phyloP scores from a whole-genome alignment of 2,888 invertebrate genomes.

The Athripsodes cinereus region DNA sequence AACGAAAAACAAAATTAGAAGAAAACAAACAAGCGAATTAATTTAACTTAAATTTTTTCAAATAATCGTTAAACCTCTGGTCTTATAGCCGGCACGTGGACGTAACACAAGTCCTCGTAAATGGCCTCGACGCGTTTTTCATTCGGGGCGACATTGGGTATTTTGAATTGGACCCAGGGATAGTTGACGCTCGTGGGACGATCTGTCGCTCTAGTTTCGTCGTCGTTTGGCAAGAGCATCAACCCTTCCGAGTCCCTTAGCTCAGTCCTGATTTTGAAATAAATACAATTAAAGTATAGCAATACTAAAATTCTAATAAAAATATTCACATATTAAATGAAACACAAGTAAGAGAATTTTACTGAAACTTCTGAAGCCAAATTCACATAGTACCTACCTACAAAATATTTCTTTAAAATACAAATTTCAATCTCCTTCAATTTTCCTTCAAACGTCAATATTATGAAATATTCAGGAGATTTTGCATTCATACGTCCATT shows the following conservation, averaged over 20 bases:
- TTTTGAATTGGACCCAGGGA: constrained; percentile 63
- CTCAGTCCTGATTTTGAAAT: constrained; percentile 9
- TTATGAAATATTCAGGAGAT: too few relatives aligned
- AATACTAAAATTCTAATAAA: too few relatives aligned
- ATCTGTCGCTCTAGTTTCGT: constrained; percentile 27
- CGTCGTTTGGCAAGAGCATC: constrained; percentile 23
- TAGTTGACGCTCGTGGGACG: constrained; percentile 36
- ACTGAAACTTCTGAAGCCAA: too few relatives aligned
- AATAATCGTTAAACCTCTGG: constrained; percentile 53
- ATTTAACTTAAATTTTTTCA: not conserved
- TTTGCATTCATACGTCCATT: too few relatives aligned
- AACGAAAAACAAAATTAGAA: not conserved
- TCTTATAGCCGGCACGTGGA: constrained; percentile 66
- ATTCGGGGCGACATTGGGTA: constrained; percentile 48
- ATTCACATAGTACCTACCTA: too few relatives aligned
- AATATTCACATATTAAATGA: too few relatives aligned
- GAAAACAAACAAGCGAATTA: not conserved
- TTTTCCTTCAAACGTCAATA: too few relatives aligned
- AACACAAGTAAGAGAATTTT: too few relatives aligned
- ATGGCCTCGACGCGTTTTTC: constrained; percentile 73
- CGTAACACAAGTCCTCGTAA: constrained; percentile 84
- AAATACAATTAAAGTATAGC: too few relatives aligned
- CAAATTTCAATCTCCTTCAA: too few relatives aligned
- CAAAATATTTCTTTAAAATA: too few relatives aligned
- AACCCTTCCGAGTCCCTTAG: constrained; percentile 19